Conservation (phyloP, 30 jellyfish, hydroid and myxozoan genomes). For the Sanderia malayensis region DNA sequence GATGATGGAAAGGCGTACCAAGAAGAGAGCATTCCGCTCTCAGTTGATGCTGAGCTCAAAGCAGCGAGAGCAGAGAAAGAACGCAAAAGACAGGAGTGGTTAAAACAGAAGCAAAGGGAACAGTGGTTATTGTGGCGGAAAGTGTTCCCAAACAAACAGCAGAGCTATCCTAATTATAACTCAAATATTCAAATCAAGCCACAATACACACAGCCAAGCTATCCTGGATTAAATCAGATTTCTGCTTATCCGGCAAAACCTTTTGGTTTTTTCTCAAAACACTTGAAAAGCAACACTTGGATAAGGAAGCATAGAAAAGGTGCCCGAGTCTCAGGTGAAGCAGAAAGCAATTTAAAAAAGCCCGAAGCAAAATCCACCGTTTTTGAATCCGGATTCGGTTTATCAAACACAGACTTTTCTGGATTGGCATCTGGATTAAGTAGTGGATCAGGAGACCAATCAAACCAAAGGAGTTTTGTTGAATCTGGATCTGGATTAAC, state of each 20-base stretch:
- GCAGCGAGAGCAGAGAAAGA: slow-evolving; percentile 53
- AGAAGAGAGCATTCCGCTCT: slow-evolving; percentile 47
- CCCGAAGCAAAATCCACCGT: background rate
- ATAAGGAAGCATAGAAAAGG: background rate
- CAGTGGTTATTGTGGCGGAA: slow-evolving; percentile 15
- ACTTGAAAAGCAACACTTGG: background rate
- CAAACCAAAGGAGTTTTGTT: background rate
- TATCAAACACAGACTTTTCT: background rate
- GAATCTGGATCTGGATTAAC: slow-evolving; percentile 36
- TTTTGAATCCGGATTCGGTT: slow-evolving; percentile 18
- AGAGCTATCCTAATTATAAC: background rate
- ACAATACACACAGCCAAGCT: slow-evolving; percentile 6
- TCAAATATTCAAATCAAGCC: background rate
- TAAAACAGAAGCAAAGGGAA: slow-evolving; percentile 20
- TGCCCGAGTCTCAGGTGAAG: background rate
- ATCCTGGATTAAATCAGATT: slow-evolving; percentile 6
- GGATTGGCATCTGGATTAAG: slow-evolving; percentile 19
- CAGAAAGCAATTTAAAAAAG: background rate
- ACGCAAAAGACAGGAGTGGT: slow-evolving; percentile 39
- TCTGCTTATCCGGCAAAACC: slow-evolving; percentile 53
- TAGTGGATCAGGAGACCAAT: background rate
- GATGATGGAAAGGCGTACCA: slow-evolving; percentile 55
- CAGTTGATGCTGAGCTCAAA: slow-evolving; percentile 42
- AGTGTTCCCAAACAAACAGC: background rate
- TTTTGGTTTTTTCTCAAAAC: slow-evolving; percentile 41